Conservation (phyloP, 2,113 vertebrate genomes). For the Cyphomyrus discorhynchus region DNA sequence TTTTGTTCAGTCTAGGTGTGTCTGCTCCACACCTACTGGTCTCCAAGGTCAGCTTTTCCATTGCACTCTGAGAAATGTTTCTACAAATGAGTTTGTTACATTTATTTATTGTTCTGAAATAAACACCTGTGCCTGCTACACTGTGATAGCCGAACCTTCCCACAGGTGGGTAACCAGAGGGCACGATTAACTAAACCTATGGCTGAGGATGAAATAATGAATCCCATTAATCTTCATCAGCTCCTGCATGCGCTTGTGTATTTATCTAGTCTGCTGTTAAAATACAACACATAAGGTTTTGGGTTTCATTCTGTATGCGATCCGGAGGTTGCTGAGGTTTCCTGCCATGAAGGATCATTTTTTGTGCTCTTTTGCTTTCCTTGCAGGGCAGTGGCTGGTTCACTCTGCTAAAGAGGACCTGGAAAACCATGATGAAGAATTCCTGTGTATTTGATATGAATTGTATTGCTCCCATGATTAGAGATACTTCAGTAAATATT, state of each 20-base stretch:
- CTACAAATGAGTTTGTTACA: not conserved
- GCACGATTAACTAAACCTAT: not conserved
- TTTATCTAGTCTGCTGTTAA: not conserved
- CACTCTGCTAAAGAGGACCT: not conserved
- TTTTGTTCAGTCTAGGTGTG: constrained; percentile 33
- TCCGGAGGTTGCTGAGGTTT: not conserved
- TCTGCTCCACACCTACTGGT: constrained; percentile 45
- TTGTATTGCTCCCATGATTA: not conserved
- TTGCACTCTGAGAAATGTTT: not conserved
- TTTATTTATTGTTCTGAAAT: constrained; percentile 33
- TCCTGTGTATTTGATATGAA: not conserved
- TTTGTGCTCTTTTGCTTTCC: not conserved
- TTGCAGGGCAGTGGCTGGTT: not conserved
- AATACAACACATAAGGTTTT: not conserved
- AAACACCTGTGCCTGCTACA: constrained; percentile 46
- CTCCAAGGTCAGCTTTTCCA: not conserved
- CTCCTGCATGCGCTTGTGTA: constrained; percentile 19
- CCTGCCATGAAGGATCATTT: not conserved
- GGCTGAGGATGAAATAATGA: not conserved
- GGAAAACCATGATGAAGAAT: not conserved
- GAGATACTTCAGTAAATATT: not conserved
- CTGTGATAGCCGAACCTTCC: not conserved
- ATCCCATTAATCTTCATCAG: not conserved
- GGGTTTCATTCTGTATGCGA: not conserved
- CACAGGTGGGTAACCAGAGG: not conserved